These are phyloP conservation scores for Sebastes paucispinis DNA, from an alignment of 2,797 vertebrate genomes.

Conservation along the genomic window DNA sequence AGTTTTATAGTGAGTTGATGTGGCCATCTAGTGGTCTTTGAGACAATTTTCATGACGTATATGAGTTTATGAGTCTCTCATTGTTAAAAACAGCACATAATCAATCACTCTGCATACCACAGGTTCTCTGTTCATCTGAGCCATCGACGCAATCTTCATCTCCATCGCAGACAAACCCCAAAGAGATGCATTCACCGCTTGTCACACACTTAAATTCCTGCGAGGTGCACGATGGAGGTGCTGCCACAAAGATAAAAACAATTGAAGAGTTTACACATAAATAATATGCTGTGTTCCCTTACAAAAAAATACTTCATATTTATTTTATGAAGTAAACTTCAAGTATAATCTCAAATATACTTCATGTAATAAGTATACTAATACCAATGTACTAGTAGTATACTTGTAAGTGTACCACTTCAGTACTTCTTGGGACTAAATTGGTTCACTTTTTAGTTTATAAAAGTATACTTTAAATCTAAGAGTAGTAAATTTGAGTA, in stretches of 20 bases:
- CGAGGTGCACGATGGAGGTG: conserved; percentile 64
- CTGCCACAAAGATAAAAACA: conserved; percentile 52
- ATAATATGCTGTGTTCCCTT: neutral
- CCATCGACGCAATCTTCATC: conserved; percentile 78
- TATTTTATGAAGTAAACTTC: too few relatives aligned
- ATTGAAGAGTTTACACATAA: neutral
- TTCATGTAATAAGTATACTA: too few relatives aligned
- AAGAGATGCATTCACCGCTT: conserved; percentile 75
- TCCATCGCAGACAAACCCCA: conserved; percentile 78
- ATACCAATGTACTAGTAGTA: too few relatives aligned
- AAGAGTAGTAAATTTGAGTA: too few relatives aligned
- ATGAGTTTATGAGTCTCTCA: neutral
- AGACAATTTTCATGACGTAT: neutral
- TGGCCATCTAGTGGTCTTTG: conserved; percentile 17
- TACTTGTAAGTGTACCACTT: too few relatives aligned
- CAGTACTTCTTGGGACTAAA: too few relatives aligned
- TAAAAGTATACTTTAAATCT: too few relatives aligned
- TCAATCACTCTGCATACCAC: conserved; percentile 55
- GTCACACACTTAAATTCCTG: conserved; percentile 80
- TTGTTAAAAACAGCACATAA: neutral
- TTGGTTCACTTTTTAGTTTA: too few relatives aligned
- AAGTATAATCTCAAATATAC: too few relatives aligned
- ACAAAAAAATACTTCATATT: too few relatives aligned
- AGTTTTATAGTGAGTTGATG: neutral
- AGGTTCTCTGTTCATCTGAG: conserved; percentile 79